Percentiles rank a stretch among this genome's conserved stretches.
Conservation (phyloP, 1,140 invertebrate genomes). For the Ganaspis sp. region DNA sequence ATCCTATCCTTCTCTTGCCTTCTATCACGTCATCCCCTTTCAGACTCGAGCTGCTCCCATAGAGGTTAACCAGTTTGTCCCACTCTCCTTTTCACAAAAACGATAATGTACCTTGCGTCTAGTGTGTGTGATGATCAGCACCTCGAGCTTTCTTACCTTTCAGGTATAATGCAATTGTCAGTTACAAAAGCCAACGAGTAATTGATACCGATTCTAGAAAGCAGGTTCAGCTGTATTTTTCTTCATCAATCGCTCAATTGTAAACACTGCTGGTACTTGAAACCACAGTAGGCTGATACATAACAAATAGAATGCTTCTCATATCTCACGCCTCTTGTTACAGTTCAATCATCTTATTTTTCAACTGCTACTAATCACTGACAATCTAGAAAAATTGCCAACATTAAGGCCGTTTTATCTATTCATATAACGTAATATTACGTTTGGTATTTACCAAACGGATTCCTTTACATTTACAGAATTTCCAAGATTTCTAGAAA, state of each 20-base stretch:
- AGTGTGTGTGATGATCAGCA: not conserved
- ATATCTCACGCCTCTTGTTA: constrained; percentile 2
- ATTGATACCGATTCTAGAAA: not conserved
- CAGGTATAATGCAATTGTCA: not conserved
- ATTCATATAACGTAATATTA: too few species aligned
- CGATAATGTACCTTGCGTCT: constrained; percentile 36
- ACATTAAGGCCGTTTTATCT: too few species aligned
- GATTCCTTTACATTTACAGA: too few species aligned
- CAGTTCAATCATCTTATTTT: constrained; percentile 2
- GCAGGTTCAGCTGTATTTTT: not conserved
- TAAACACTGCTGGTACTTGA: not conserved
- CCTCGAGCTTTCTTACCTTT: not conserved
- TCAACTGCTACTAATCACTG: not conserved
- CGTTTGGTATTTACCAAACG: too few species aligned
- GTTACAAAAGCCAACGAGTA: not conserved
- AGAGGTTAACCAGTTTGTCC: constrained; percentile 76
- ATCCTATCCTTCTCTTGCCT: constrained; percentile 43
- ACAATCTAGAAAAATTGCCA: not conserved
- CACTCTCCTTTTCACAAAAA: constrained; percentile 70
- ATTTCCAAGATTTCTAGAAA: too few species aligned
- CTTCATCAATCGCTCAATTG: not conserved
- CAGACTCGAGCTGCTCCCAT: constrained; percentile 51
- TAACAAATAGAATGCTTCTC: not conserved
- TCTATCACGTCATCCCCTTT: constrained; percentile 49
- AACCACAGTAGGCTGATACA: not conserved